A percentile compares a stretch with the other conserved stretches of the same genome.
These are phyloP conservation scores for Philaethria dido DNA, from an alignment of 2,888 invertebrate genomes.

Conservation along the genomic window DNA sequence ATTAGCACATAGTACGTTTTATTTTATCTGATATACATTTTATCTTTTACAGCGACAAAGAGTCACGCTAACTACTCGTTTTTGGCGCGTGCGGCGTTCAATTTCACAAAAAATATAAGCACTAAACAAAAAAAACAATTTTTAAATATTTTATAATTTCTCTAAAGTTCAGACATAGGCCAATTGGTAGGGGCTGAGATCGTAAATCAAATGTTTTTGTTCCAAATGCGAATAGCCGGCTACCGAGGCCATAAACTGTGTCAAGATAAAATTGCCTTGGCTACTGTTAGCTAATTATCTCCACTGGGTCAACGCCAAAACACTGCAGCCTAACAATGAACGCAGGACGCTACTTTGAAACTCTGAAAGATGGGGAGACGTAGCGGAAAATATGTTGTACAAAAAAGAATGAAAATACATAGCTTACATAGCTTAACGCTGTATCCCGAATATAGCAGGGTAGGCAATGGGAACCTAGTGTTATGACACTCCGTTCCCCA, in stretches of 20 bases:
- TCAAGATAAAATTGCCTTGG: conserved; percentile 41
- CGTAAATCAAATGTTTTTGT: conserved; percentile 41
- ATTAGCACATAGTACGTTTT: too few species aligned
- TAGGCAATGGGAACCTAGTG: too few species aligned
- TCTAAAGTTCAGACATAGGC: conserved; percentile 24
- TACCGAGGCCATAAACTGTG: conserved; percentile 34
- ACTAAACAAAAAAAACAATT: neutral
- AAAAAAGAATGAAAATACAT: too few species aligned
- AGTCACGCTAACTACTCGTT: too few species aligned
- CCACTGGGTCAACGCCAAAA: conserved; percentile 46
- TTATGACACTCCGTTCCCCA: too few species aligned
- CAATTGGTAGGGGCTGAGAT: conserved; percentile 48
- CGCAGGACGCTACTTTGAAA: conserved; percentile 22
- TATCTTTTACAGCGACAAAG: too few species aligned
- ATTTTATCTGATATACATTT: too few species aligned
- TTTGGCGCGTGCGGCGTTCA: too few species aligned
- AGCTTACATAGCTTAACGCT: too few species aligned
- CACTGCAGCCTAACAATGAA: conserved; percentile 37
- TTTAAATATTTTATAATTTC: neutral
- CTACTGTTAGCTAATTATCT: conserved; percentile 43
- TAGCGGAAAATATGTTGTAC: neutral
- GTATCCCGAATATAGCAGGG: too few species aligned
- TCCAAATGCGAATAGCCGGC: conserved; percentile 34
- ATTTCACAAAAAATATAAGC: neutral
- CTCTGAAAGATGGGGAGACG: neutral